Conservation (phyloP, 37 sponge, comb jelly and placozoan species). For the Cliona cf. orientalis region DNA sequence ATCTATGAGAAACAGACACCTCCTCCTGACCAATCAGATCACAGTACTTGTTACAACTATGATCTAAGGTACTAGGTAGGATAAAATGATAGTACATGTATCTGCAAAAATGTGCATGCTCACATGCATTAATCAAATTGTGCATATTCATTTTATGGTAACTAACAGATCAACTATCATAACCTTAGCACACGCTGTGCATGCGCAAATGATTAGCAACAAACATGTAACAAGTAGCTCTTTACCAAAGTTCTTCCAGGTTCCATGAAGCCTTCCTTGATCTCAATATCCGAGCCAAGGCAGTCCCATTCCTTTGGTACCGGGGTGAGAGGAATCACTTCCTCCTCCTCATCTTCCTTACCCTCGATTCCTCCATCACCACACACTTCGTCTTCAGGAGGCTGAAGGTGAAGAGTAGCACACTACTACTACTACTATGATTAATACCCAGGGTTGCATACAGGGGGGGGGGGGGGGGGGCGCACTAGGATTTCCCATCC, state of each 20-base stretch:
- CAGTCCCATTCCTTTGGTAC: slow-evolving; percentile 84
- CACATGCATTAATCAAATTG: not conserved
- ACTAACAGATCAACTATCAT: too few species aligned
- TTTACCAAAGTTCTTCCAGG: slow-evolving; percentile 73
- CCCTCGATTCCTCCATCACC: slow-evolving; percentile 50
- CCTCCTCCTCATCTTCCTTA: slow-evolving; percentile 74
- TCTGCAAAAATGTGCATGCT: not conserved
- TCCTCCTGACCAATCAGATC: too few species aligned
- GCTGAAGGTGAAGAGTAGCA: slow-evolving; percentile 10
- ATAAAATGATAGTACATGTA: not conserved
- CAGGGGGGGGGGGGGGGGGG: too few species aligned
- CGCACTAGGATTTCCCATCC: too few species aligned
- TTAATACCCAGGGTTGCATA: too few species aligned
- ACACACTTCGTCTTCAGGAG: slow-evolving; percentile 49
- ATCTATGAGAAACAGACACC: too few species aligned
- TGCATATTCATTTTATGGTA: slow-evolving; percentile 2
- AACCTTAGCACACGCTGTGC: too few species aligned
- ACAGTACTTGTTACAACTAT: too few species aligned
- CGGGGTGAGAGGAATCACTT: slow-evolving; percentile 78
- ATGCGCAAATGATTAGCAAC: not conserved
- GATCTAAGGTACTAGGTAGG: too few species aligned
- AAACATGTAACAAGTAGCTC: too few species aligned
- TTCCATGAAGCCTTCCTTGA: slow-evolving; percentile 60
- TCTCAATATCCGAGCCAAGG: slow-evolving; percentile 88
- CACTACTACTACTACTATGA: not conserved